These are phyloP conservation scores for Notothenia rossii DNA, from an alignment of 2,113 vertebrate genomes.

Conservation along the genomic window DNA sequence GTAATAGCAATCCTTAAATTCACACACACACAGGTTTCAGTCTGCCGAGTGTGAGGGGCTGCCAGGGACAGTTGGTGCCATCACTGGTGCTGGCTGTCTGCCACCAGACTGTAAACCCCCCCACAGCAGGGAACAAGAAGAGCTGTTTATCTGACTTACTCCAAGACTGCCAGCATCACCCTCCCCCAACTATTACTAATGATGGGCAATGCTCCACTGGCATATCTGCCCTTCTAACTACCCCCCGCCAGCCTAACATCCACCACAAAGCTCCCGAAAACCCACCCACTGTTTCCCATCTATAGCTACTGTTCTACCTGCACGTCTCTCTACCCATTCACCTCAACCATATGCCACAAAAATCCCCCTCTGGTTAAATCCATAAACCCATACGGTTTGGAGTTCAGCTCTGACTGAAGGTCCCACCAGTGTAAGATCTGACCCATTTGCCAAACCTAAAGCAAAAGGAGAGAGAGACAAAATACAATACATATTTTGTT, in stretches of 20 bases:
- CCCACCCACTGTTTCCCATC: slow-evolving; percentile 43
- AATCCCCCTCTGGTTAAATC: slow-evolving; percentile 43
- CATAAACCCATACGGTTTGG: slow-evolving; percentile 39
- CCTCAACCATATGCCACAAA: slow-evolving; percentile 43
- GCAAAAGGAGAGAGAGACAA: background rate
- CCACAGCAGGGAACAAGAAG: slow-evolving; percentile 64
- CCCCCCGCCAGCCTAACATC: slow-evolving; percentile 55
- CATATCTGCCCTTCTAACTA: slow-evolving; percentile 60
- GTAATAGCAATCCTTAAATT: slow-evolving; percentile 28
- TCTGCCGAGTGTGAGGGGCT: slow-evolving; percentile 54
- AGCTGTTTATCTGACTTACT: slow-evolving; percentile 74
- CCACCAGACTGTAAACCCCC: slow-evolving; percentile 71
- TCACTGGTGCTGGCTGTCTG: slow-evolving; percentile 73
- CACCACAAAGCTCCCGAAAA: slow-evolving; percentile 58
- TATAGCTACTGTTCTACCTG: slow-evolving; percentile 42
- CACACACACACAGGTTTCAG: slow-evolving; percentile 34
- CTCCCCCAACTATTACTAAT: slow-evolving; percentile 51
- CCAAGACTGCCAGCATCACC: slow-evolving; percentile 55
- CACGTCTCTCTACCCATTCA: slow-evolving; percentile 29
- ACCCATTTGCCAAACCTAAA: slow-evolving; percentile 3
- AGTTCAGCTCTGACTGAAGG: slow-evolving; percentile 1
- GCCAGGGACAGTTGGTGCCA: slow-evolving; percentile 81
- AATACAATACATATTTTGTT: background rate
- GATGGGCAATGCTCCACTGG: slow-evolving; percentile 53
- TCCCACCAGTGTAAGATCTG: slow-evolving; percentile 2